phyloP scores from a whole-genome alignment of 1,140 invertebrate genomes.

The Trichoplusia ni region DNA sequence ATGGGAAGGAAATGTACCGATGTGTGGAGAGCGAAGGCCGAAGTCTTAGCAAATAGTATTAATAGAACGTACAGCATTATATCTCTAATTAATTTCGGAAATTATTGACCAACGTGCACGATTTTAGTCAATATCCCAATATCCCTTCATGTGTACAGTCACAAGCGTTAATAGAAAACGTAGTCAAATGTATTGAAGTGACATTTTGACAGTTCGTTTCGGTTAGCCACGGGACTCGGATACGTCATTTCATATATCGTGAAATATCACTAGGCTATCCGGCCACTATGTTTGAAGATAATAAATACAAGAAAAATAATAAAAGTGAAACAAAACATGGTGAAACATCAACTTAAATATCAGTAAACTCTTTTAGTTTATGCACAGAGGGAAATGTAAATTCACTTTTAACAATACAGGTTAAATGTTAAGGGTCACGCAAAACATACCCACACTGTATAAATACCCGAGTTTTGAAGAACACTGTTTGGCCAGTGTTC shows the following conservation, averaged over 20 bases:
- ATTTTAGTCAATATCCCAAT: no score
- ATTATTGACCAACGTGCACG: no score
- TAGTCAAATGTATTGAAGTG: no score
- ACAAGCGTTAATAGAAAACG: no score
- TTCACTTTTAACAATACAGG: slow-evolving; percentile 56
- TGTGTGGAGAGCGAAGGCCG: slow-evolving; percentile 21
- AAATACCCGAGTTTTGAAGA: slow-evolving; percentile 19
- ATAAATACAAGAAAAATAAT: no score
- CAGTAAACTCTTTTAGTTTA: not conserved
- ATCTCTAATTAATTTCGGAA: no score
- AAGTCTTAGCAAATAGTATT: slow-evolving; percentile 1
- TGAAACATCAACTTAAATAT: not conserved
- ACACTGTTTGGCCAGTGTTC: not conserved
- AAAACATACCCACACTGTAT: slow-evolving; percentile 29
- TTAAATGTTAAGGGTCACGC: slow-evolving; percentile 50
- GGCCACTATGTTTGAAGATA: no score
- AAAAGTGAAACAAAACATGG: not conserved
- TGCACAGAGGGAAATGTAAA: slow-evolving; percentile 42
- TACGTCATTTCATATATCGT: no score
- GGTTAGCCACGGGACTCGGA: no score
- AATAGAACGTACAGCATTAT: not conserved
- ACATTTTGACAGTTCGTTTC: no score
- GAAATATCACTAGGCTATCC: no score
- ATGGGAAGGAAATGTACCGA: slow-evolving; percentile 25
- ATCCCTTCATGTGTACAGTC: no score